Percentiles rank a stretch among this genome's conserved stretches.
Evolutionary conservation across 1,140 invertebrate genomes (phyloP).

Genomic region (Galleria mellonella): DNA sequence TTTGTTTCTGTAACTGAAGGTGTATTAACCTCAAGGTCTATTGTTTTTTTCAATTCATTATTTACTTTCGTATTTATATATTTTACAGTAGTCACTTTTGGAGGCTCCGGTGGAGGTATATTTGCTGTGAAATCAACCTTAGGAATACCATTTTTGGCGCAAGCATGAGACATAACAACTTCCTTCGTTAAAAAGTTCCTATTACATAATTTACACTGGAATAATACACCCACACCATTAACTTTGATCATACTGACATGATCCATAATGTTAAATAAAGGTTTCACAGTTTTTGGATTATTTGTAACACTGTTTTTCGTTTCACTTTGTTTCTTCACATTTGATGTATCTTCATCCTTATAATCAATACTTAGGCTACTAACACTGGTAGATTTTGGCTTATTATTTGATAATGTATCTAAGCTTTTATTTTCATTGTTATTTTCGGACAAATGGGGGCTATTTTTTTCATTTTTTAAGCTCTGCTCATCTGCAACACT

Average conservation of each 20-base stretch:
- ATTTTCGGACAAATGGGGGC: too few relatives aligned
- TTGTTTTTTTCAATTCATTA: constrained; percentile 9
- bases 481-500: not conserved
- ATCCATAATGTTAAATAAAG: constrained; percentile 63
- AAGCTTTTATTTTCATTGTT: not conserved
- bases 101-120: constrained; percentile 28
- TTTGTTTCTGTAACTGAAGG: constrained; percentile 13
- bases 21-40: constrained; percentile 12
- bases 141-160: constrained; percentile 52
- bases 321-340: constrained; percentile 8
- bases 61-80: constrained; percentile 42
- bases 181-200: constrained; percentile 63
- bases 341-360: constrained; percentile 5
- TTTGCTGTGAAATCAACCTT: constrained; percentile 36
- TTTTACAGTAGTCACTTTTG: constrained; percentile 49
- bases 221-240: constrained; percentile 54
- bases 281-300: constrained; percentile 17
- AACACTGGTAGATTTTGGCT: too few relatives aligned
- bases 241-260: constrained; percentile 63
- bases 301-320: constrained; percentile 1
- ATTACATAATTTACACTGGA: constrained; percentile 62
- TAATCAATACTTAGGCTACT: constrained; percentile 9
- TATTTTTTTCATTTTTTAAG: not conserved
- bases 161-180: constrained; percentile 48
- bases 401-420: not conserved